A percentile compares a stretch with the other conserved stretches of the same genome.
These are phyloP conservation scores for Mesocricetus auratus DNA, from an alignment of 2,113 vertebrate species.

Conservation along the genomic window DNA sequence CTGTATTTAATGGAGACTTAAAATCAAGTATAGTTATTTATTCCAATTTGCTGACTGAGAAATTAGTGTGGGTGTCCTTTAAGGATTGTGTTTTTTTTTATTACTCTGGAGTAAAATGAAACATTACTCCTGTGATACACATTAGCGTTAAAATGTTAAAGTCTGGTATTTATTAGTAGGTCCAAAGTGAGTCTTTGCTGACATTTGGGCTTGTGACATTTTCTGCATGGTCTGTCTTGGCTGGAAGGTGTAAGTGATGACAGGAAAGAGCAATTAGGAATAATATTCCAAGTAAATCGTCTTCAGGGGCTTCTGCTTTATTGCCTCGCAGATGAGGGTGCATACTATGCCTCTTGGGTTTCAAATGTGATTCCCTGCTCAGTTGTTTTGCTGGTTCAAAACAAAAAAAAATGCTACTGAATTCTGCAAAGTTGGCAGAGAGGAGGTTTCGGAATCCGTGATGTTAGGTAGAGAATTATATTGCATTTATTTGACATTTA, in stretches of 20 bases:
- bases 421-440: slow-evolving; percentile 54
- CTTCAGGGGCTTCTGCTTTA: slow-evolving; percentile 54
- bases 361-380: not conserved
- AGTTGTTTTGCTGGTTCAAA: slow-evolving; percentile 20
- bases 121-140: not conserved
- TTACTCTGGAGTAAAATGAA: slow-evolving; percentile 36
- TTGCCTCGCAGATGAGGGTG: slow-evolving; percentile 1
- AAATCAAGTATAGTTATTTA: slow-evolving; percentile 28
- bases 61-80: slow-evolving; percentile 1
- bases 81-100: not conserved
- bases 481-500: slow-evolving; percentile 25
- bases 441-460: not conserved
- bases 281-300: slow-evolving; percentile 62
- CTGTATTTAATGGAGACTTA: slow-evolving; percentile 42
- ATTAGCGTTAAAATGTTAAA: slow-evolving; percentile 47
- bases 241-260: slow-evolving; percentile 64
- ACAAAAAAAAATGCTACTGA: not conserved
- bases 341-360: slow-evolving; percentile 7
- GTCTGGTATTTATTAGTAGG: slow-evolving; percentile 62
- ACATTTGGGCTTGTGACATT: slow-evolving; percentile 65
- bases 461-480: slow-evolving; percentile 16
- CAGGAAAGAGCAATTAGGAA: slow-evolving; percentile 67
- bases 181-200: slow-evolving; percentile 47
- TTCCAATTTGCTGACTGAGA: slow-evolving; percentile 8
- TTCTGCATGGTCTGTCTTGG: slow-evolving; percentile 46